Percentiles rank a stretch among this genome's conserved stretches.
Conservation (phyloP, 2,797 vertebrate species). For the Parotocinclus haroldoi region DNA sequence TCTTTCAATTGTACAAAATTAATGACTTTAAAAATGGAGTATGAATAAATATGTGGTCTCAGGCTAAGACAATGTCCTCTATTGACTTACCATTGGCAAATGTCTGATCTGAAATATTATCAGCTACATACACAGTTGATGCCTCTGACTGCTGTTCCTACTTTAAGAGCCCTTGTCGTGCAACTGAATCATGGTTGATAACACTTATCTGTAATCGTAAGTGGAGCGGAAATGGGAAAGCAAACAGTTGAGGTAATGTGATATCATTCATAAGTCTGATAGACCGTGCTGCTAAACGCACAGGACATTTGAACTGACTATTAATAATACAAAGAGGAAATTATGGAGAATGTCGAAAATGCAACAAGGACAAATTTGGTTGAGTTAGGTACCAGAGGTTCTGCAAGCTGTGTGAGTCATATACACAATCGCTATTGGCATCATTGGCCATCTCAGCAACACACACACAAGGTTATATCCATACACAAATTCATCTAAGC, state of each 20-base stretch:
- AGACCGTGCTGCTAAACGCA: constrained; percentile 13
- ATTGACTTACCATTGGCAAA: too few relatives aligned
- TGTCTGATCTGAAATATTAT: neutral
- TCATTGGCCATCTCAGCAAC: too few relatives aligned
- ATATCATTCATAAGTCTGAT: constrained; percentile 31
- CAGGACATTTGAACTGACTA: neutral
- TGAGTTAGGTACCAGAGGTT: too few relatives aligned
- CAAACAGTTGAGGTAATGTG: constrained; percentile 32
- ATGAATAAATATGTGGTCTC: too few relatives aligned
- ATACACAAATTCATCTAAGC: too few relatives aligned
- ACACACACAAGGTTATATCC: too few relatives aligned
- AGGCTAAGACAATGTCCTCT: too few relatives aligned
- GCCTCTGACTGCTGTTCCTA: neutral
- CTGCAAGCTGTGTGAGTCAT: too few relatives aligned
- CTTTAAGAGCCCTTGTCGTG: neutral
- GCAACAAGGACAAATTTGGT: too few relatives aligned
- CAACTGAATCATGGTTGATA: constrained; percentile 10
- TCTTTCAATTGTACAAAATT: too few relatives aligned
- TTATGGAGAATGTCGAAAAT: neutral
- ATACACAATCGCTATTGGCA: too few relatives aligned
- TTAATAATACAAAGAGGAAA: neutral
- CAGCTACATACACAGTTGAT: constrained; percentile 4
- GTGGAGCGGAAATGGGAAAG: constrained; percentile 26
- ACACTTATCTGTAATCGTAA: constrained; percentile 13
- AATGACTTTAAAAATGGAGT: too few relatives aligned